Conservation (phyloP, 2,113 vertebrate species). For the Barnardius zonarius region DNA sequence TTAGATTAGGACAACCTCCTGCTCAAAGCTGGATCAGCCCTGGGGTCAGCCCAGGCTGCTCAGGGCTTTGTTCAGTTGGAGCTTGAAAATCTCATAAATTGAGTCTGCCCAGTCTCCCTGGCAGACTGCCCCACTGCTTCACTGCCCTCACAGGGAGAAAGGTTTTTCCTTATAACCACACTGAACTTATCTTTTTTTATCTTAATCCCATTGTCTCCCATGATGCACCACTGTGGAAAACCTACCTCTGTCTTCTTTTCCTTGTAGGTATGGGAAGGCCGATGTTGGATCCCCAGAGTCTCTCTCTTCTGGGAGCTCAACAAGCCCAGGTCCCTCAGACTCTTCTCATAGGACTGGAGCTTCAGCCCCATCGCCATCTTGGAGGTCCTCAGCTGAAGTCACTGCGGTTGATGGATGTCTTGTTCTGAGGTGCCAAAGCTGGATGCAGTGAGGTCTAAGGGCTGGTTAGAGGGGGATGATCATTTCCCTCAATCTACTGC, state of each 20-base stretch:
- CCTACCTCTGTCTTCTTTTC: neutral
- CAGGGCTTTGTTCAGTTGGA: neutral
- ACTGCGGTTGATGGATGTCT: neutral
- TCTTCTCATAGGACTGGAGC: neutral
- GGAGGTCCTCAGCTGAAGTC: accelerated
- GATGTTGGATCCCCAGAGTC: accelerated
- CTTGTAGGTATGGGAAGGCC: neutral
- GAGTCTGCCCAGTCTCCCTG: neutral
- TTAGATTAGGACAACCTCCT: neutral
- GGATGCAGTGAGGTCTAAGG: neutral
- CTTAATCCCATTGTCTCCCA: neutral
- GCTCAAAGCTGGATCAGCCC: neutral
- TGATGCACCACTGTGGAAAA: neutral
- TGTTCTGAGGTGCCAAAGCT: neutral
- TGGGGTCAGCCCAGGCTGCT: neutral
- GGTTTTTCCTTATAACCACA: neutral
- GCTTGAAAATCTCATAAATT: neutral
- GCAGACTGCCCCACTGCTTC: neutral
- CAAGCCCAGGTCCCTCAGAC: neutral
- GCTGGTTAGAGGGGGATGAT: neutral
- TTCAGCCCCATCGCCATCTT: neutral
- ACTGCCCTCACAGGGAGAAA: neutral
- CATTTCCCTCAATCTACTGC: neutral
- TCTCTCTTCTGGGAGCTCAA: neutral
- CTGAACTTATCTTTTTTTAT: neutral